Conservation (phyloP, 1,140 invertebrate genomes). For the Polyergus mexicanus region DNA sequence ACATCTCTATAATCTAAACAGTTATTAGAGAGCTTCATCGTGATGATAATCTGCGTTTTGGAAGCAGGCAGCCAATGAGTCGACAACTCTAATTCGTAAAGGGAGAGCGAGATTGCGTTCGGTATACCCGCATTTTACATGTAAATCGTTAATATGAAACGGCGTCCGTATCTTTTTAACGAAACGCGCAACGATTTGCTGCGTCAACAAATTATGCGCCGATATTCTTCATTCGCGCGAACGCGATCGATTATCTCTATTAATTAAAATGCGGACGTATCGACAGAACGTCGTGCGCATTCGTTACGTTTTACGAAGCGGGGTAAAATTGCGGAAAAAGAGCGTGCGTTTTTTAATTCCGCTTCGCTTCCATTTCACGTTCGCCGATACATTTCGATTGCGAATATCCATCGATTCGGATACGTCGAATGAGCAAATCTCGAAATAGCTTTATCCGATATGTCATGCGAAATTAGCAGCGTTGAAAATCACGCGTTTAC, state of each 20-base stretch:
- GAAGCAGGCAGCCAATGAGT: not conserved
- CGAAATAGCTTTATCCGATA: not conserved
- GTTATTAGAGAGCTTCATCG: not conserved
- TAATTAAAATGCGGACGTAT: conserved; percentile 54
- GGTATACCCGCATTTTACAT: not conserved
- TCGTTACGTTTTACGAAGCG: conserved; percentile 6
- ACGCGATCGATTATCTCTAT: conserved; percentile 38
- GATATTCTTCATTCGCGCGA: conserved; percentile 36
- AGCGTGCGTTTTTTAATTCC: conserved; percentile 6
- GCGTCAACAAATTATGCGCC: conserved; percentile 39
- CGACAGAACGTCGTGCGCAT: conserved; percentile 47
- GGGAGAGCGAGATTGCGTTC: not conserved
- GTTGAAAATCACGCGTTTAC: not conserved
- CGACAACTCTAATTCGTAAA: not conserved
- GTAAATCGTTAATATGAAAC: not conserved
- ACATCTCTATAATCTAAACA: not conserved
- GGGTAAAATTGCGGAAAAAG: not conserved
- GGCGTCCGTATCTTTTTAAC: not conserved
- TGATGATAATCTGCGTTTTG: not conserved
- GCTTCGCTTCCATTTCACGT: not conserved
- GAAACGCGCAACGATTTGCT: conserved; percentile 31
- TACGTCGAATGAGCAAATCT: too few species aligned
- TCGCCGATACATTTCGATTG: not conserved
- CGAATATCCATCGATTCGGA: not conserved
- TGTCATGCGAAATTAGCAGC: not conserved